Evolutionary conservation across 2,797 vertebrate genomes (phyloP).

Genomic region (Buceros bicornis): DNA sequence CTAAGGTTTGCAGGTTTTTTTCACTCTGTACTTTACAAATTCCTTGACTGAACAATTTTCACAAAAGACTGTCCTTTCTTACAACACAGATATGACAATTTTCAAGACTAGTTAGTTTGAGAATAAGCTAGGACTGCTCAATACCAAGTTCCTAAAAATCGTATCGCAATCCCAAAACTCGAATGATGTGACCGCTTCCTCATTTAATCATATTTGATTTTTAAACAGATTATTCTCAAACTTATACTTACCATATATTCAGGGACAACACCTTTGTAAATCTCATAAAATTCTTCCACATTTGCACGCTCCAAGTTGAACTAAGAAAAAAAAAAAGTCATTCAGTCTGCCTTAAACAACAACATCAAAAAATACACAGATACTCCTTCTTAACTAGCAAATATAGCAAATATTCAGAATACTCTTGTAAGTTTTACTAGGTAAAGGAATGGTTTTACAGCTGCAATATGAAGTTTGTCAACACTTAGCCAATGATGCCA

Average conservation of each 20-base stretch:
- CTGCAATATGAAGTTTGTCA: neutral
- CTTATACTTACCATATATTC: constrained; percentile 90
- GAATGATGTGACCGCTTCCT: neutral
- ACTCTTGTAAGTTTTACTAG: neutral
- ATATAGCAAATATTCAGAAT: neutral
- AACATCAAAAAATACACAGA: neutral
- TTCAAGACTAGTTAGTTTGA: neutral
- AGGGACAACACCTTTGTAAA: constrained; percentile 92
- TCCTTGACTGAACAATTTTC: neutral
- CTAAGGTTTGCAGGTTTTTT: neutral
- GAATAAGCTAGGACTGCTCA: neutral
- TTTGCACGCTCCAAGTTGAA: constrained; percentile 91
- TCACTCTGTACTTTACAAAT: neutral
- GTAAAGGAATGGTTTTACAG: neutral
- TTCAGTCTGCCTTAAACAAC: neutral
- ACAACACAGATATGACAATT: neutral
- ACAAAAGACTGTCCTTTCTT: neutral
- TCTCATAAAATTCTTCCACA: constrained; percentile 94
- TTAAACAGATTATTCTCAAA: neutral
- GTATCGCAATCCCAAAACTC: neutral
- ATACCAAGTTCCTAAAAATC: neutral
- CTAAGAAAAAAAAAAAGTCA: constrained; percentile 73
- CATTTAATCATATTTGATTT: neutral
- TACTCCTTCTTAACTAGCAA: neutral
- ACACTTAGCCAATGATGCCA: neutral